A percentile compares a stretch with the other conserved stretches of the same genome.
These are phyloP conservation scores for Holothuria leucospilota DNA, from an alignment of 53 echinoderm and acorn worm genomes.

Conservation along the genomic window DNA sequence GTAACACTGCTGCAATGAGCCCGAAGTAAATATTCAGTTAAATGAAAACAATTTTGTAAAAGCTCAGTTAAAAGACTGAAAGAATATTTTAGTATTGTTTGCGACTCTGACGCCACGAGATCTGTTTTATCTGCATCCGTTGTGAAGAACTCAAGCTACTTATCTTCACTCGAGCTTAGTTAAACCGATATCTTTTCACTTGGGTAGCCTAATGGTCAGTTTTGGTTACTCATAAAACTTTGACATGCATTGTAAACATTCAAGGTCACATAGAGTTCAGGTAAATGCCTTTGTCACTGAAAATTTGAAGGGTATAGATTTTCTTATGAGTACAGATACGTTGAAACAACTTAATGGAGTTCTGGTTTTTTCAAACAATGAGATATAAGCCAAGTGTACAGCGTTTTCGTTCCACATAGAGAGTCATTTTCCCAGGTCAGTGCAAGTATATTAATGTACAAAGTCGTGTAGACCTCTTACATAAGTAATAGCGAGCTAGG, in stretches of 20 bases:
- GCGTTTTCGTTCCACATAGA: no score
- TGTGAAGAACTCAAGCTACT: background rate
- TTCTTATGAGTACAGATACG: slow-evolving; percentile 6
- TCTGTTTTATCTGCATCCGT: slow-evolving; percentile 21
- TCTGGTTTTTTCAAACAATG: slow-evolving; percentile 12
- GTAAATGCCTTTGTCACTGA: no score
- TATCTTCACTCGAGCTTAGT: no score
- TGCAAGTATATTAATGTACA: no score
- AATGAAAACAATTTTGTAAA: background rate
- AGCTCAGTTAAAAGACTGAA: slow-evolving; percentile 37
- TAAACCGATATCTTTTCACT: background rate
- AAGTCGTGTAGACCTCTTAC: no score
- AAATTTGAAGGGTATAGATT: background rate
- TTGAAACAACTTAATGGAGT: slow-evolving; percentile 37
- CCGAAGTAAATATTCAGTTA: no score
- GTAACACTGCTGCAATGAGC: no score
- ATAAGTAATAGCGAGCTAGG: no score
- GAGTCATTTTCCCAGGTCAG: no score
- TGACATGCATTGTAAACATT: background rate
- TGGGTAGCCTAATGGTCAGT: slow-evolving; percentile 18
- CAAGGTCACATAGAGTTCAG: background rate
- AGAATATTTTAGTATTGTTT: slow-evolving; percentile 32
- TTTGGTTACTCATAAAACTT: background rate
- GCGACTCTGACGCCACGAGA: no score
- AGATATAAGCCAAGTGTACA: no score